Evolutionary conservation across 2,113 vertebrate species (phyloP).

Genomic region (Hydrochoerus hydrochaeris): DNA sequence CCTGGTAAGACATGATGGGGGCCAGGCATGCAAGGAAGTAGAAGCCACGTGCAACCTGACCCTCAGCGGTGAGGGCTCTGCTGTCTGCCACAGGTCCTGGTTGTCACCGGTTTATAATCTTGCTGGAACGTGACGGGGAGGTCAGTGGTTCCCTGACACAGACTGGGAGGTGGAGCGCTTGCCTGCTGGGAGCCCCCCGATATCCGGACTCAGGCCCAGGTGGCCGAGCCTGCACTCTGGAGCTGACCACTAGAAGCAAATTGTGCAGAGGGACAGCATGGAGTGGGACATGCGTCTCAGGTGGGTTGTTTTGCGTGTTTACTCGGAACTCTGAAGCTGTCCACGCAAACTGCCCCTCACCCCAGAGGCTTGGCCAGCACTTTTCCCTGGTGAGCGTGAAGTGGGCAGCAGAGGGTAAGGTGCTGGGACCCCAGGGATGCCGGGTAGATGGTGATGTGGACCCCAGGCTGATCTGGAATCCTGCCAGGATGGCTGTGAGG

Average conservation of each 20-base stretch:
- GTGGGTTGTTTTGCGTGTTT: background rate
- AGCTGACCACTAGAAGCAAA: background rate
- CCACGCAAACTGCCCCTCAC: background rate
- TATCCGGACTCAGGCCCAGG: background rate
- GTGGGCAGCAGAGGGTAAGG: background rate
- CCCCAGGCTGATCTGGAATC: background rate
- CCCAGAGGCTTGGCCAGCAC: background rate
- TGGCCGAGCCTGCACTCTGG: background rate
- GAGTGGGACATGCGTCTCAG: background rate
- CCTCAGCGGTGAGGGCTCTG: background rate
- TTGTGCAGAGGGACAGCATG: background rate
- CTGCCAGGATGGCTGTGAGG: background rate
- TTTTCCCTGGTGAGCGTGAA: slow-evolving; percentile 26
- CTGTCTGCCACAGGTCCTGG: background rate
- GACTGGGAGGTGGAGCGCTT: background rate
- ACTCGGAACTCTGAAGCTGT: background rate
- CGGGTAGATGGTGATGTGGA: background rate
- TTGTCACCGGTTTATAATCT: background rate
- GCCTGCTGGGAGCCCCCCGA: background rate
- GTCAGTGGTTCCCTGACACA: accelerated
- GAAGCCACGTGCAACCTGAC: background rate
- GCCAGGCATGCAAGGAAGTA: background rate
- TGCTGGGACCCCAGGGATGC: background rate
- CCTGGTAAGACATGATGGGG: background rate
- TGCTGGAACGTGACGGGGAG: background rate